Evolutionary conservation across 1,140 invertebrate genomes (phyloP), one percentile per base, ranked within the genome.

Genomic region (Chlorops oryzae): DNA sequence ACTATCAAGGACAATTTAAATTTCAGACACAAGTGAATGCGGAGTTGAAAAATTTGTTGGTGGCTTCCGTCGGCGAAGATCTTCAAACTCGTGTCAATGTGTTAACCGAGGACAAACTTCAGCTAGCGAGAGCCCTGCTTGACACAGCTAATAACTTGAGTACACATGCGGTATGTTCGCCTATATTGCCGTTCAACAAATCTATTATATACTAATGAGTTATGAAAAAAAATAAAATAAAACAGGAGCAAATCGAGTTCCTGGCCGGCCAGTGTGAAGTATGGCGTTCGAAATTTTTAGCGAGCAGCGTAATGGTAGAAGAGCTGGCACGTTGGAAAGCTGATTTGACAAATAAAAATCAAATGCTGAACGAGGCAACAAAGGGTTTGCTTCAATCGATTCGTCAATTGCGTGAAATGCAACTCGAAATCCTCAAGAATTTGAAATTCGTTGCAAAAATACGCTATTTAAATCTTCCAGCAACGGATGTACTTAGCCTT

Each of bases 261-360:
- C 73, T 96, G 20, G 88, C 89, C 21, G 90, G 92, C 3, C 90
- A 95, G 62, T 92, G 90, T 73, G 92, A 96, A 77, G 90, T 96
- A 47, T 96, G 92, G 91, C 82, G 91, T 53, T 94, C 90, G 61
- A 96, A 96, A 82, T 96, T 92, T 74, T 75, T 96, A 58, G 92
- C 92, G 20, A 92, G 89, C 77, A 93, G 90, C 69, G 81, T 94
- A 44, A 90, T 93, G 84, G 84, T 91, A 7, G 91, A 94, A 73
- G 90, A 94, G 74, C 71, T 94, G 52, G 88, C 89, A 2, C 78
- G 81, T 48, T 90, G 87, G 80, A 92, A 92, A 72, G 85, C 86
- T 47, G 80, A 83, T 53, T 74, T 91, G 13, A 82, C 78, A n/a
- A 81, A 84, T 55, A 82, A 86, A 67, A 84, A 84, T 42, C 81